Conservation (phyloP, 2,888 invertebrate species). For the Lycophotia porphyrea region DNA sequence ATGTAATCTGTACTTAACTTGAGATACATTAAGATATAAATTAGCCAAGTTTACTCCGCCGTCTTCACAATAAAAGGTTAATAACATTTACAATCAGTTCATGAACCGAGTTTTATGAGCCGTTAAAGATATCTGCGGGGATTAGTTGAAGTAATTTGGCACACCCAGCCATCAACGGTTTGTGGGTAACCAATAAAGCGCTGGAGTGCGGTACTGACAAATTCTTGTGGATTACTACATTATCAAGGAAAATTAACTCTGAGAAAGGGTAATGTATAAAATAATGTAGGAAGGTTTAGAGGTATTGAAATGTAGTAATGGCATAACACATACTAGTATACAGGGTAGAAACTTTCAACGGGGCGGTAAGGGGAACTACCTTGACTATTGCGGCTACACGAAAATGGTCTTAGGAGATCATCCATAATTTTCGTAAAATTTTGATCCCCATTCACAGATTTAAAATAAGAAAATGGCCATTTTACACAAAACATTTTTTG, state of each 20-base stretch:
- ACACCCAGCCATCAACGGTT: constrained; percentile 49
- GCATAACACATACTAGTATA: no score
- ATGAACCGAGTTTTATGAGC: constrained; percentile 29
- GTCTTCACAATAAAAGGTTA: constrained; percentile 36
- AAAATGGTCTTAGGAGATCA: no score
- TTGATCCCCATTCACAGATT: no score
- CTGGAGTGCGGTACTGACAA: constrained; percentile 34
- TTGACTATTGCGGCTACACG: no score
- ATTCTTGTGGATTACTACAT: constrained; percentile 34
- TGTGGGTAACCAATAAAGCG: constrained; percentile 47
- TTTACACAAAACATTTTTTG: no score
- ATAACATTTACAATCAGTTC: constrained; percentile 44
- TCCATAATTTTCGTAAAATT: no score
- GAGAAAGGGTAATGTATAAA: neutral
- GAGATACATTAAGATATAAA: neutral
- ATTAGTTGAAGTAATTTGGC: constrained; percentile 50
- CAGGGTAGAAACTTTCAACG: no score
- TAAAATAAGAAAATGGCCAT: no score
- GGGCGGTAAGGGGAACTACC: no score
- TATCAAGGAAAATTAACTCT: constrained; percentile 40
- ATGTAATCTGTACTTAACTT: neutral
- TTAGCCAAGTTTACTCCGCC: neutral
- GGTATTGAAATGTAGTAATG: neutral
- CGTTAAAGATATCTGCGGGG: constrained; percentile 48
- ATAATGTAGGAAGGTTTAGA: neutral